Evolutionary conservation across 2,888 invertebrate species (phyloP).

Genomic region (Orthosia incerta): DNA sequence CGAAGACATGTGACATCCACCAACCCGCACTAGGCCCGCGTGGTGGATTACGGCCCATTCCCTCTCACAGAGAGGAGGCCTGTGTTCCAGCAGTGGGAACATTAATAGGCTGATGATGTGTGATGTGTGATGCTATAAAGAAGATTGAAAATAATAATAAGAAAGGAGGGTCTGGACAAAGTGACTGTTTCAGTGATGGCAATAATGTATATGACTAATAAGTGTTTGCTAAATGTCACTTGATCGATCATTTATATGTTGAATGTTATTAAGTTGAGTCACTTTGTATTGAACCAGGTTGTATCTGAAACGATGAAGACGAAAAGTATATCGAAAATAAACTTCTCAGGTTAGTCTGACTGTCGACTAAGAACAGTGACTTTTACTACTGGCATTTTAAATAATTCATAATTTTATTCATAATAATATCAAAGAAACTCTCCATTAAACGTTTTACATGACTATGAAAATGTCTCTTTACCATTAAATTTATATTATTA

Average conservation of each 20-base stretch:
- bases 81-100: no score
- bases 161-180: background rate
- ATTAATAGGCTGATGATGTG: no score
- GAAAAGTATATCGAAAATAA: background rate
- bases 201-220: no score
- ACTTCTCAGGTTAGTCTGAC: background rate
- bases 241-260: no score
- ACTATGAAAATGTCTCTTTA: slow-evolving; percentile 46
- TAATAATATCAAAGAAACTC: slow-evolving; percentile 2
- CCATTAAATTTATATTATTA: slow-evolving; percentile 63
- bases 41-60: no score
- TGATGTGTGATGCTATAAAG: background rate
- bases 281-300: no score
- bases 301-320: background rate
- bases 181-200: no score
- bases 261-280: no score
- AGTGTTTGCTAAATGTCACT: no score
- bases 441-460: slow-evolving; percentile 46
- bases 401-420: slow-evolving; percentile 6
- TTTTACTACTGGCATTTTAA: background rate
- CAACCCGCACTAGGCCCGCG: no score
- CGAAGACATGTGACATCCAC: no score
- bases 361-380: background rate
- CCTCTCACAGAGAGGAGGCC: no score
- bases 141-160: background rate